phyloP scores from a whole-genome alignment of 2,888 invertebrate genomes.

The Germaria angustata region DNA sequence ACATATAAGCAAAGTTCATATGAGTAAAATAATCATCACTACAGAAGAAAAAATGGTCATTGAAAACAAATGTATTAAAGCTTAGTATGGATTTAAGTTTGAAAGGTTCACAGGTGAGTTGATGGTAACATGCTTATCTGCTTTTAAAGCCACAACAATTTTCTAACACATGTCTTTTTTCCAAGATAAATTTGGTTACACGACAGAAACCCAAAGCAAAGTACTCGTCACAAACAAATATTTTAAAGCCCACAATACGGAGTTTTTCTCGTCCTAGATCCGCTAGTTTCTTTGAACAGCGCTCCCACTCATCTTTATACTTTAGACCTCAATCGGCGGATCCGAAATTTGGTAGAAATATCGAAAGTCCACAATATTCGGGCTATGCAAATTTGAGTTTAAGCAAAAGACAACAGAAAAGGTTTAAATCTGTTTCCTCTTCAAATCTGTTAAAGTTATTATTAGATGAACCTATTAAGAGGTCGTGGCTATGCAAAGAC shows the following conservation, averaged over 20 bases:
- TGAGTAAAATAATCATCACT: too few species aligned
- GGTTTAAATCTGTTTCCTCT: slow-evolving; percentile 74
- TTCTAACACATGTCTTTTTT: too few species aligned
- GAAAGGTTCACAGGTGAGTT: slow-evolving; percentile 78
- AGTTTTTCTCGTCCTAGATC: slow-evolving; percentile 76
- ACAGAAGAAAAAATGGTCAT: slow-evolving; percentile 8
- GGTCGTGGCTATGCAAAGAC: slow-evolving; percentile 80
- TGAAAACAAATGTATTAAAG: neutral
- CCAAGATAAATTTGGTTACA: slow-evolving; percentile 79
- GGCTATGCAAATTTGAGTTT: slow-evolving; percentile 68
- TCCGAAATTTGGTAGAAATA: slow-evolving; percentile 74
- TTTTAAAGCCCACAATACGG: slow-evolving; percentile 33
- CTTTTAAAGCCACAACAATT: too few species aligned
- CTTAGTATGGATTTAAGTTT: slow-evolving; percentile 80
- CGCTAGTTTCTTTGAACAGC: slow-evolving; percentile 76
- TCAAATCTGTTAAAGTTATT: slow-evolving; percentile 78
- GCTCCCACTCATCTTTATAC: slow-evolving; percentile 74
- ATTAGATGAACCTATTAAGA: slow-evolving; percentile 79
- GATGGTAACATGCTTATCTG: neutral
- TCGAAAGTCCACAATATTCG: slow-evolving; percentile 69
- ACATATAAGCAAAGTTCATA: too few species aligned
- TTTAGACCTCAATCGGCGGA: slow-evolving; percentile 79
- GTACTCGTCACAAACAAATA: slow-evolving; percentile 73
- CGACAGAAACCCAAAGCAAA: slow-evolving; percentile 79
- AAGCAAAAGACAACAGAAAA: slow-evolving; percentile 69